Conservation (phyloP, 2,113 vertebrate genomes). For the Lepus timidus region DNA sequence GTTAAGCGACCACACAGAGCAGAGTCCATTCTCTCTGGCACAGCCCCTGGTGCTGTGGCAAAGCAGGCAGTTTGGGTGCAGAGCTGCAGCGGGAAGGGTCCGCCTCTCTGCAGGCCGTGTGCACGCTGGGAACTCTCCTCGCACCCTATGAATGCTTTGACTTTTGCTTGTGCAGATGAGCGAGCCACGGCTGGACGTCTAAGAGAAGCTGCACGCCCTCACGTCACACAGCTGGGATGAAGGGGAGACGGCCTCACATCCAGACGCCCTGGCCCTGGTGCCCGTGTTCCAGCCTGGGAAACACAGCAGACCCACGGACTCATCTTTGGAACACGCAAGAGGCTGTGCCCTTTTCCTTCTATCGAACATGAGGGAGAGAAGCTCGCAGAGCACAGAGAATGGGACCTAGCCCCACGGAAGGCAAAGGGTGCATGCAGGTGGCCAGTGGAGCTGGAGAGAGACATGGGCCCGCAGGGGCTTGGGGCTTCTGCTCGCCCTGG, state of each 20-base stretch:
- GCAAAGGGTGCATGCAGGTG: background rate
- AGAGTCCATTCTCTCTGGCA: background rate
- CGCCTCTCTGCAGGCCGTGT: accelerated
- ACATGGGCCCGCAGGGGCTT: accelerated
- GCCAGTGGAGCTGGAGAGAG: background rate
- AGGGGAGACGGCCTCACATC: background rate
- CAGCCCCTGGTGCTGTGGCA: accelerated
- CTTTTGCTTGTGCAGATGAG: background rate
- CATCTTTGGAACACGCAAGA: background rate
- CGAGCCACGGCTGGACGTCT: background rate
- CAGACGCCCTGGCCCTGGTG: accelerated
- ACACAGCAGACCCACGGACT: background rate
- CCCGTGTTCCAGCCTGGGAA: background rate
- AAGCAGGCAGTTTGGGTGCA: too few species aligned
- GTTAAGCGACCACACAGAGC: accelerated
- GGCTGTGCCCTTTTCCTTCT: background rate
- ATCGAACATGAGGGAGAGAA: background rate
- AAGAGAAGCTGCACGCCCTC: background rate
- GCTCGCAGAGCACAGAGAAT: background rate
- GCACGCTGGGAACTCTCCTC: accelerated
- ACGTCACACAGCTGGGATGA: background rate
- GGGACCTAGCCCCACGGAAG: accelerated
- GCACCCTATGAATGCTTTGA: background rate
- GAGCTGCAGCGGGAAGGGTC: background rate
- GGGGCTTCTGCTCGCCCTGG: background rate